Evolutionary conservation across 1,140 invertebrate genomes (phyloP).

Genomic region (Lordiphosa collinella): DNA sequence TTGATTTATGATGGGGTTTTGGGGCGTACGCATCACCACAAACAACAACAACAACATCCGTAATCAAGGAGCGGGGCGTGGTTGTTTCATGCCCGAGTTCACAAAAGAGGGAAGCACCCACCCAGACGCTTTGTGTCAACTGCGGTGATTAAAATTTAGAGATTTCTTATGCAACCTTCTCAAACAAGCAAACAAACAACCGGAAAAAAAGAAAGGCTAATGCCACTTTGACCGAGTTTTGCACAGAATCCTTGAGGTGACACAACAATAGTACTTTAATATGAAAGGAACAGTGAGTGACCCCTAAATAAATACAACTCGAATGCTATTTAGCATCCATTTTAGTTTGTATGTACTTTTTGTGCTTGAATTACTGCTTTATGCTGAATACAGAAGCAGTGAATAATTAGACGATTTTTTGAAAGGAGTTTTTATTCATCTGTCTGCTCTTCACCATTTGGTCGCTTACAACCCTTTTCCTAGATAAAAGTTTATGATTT

Average conservation of each 20-base stretch:
- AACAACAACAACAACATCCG: constrained; percentile 5
- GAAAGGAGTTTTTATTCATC: no score
- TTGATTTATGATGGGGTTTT: constrained; percentile 58
- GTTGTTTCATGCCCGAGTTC: constrained; percentile 55
- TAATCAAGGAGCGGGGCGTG: constrained; percentile 4
- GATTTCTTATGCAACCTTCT: constrained; percentile 1
- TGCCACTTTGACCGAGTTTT: constrained; percentile 2
- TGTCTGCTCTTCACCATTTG: no score
- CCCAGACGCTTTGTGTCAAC: constrained; percentile 54
- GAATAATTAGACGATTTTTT: constrained; percentile 1
- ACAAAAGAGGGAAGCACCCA: constrained; percentile 41
- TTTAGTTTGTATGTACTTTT: neutral
- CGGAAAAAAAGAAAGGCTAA: constrained; percentile 13
- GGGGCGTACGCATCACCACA: constrained; percentile 9
- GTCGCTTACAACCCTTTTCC: no score
- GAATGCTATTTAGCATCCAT: constrained; percentile 2
- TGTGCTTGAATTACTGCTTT: neutral
- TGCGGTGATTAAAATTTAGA: constrained; percentile 69
- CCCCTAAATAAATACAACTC: neutral
- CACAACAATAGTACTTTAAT: constrained; percentile 5
- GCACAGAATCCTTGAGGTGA: neutral
- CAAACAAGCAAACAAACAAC: constrained; percentile 18
- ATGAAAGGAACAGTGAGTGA: neutral
- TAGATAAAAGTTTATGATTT: no score
- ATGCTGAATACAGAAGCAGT: neutral